Evolutionary conservation across 1,140 invertebrate genomes (phyloP).

Genomic region (Drosophila baimaii): DNA sequence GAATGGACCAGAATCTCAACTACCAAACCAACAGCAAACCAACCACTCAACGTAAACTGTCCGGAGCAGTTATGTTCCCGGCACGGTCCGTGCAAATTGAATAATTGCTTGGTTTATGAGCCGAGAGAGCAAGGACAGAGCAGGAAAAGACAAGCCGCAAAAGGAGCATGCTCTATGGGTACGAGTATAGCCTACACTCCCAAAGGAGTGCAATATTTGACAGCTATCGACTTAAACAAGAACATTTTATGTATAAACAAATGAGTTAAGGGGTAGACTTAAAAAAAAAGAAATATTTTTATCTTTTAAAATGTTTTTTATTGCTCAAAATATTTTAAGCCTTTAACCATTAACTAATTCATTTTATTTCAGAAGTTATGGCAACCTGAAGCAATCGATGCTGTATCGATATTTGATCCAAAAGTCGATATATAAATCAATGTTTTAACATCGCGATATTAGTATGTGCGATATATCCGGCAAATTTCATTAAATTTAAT

Average conservation of each 20-base stretch:
- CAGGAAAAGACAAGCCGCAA: slow-evolving; percentile 15
- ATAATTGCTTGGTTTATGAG: slow-evolving; percentile 75
- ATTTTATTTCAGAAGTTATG: too few relatives aligned
- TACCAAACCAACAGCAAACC: slow-evolving; percentile 26
- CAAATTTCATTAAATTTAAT: too few relatives aligned
- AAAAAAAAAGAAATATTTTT: too few relatives aligned
- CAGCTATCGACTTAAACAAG: not conserved
- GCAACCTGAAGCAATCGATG: too few relatives aligned
- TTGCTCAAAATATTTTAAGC: too few relatives aligned
- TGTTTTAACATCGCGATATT: too few relatives aligned
- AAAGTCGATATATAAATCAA: too few relatives aligned
- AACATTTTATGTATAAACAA: not conserved
- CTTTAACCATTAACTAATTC: too few relatives aligned
- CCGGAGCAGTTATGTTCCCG: slow-evolving; percentile 66
- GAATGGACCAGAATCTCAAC: slow-evolving; percentile 20
- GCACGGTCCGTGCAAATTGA: slow-evolving; percentile 73
- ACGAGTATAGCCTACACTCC: not conserved
- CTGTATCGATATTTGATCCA: too few relatives aligned
- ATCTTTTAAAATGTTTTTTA: too few relatives aligned
- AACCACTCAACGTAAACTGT: slow-evolving; percentile 62
- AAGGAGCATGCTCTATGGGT: slow-evolving; percentile 1
- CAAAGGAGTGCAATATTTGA: not conserved
- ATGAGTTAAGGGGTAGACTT: too few relatives aligned
- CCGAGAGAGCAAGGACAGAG: slow-evolving; percentile 34
- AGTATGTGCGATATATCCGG: too few relatives aligned